phyloP scores from a whole-genome alignment of 1,140 invertebrate genomes.

The Gonioctena quinquepunctata region DNA sequence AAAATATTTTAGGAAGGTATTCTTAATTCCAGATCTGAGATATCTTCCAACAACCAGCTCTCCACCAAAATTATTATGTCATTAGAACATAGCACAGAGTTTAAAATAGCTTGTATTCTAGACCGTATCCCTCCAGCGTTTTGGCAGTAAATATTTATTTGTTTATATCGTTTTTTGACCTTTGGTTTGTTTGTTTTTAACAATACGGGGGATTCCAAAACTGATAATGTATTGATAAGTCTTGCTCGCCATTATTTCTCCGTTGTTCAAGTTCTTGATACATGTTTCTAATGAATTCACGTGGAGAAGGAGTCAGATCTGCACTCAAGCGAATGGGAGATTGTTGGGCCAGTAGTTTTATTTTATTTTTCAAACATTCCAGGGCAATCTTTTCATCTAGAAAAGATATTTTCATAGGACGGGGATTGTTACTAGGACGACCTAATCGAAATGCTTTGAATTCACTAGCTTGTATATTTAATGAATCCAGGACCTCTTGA shows the following conservation, averaged over 20 bases:
- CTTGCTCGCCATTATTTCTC: background rate
- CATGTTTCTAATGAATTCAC: background rate
- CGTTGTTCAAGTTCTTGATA: background rate
- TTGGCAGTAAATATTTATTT: slow-evolving; percentile 2
- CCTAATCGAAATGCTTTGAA: background rate
- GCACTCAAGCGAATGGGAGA: slow-evolving; percentile 3
- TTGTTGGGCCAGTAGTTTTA: background rate
- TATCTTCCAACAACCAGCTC: background rate
- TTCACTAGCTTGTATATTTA: background rate
- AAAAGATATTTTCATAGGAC: slow-evolving; percentile 2
- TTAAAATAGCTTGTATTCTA: background rate
- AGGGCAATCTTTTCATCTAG: background rate
- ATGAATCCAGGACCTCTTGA: background rate
- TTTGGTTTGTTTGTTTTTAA: background rate
- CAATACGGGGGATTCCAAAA: slow-evolving; percentile 1
- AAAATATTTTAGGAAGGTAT: background rate
- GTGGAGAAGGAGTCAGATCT: background rate
- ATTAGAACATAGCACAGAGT: background rate
- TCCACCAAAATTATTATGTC: background rate
- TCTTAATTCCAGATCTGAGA: background rate
- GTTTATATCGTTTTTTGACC: background rate
- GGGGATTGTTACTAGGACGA: background rate
- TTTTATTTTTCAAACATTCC: background rate
- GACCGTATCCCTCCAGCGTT: background rate
- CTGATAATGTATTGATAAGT: background rate